A percentile compares a stretch with the other conserved stretches of the same genome.
phyloP scores from a whole-genome alignment of 2,113 vertebrate species.

The Nanger granti region DNA sequence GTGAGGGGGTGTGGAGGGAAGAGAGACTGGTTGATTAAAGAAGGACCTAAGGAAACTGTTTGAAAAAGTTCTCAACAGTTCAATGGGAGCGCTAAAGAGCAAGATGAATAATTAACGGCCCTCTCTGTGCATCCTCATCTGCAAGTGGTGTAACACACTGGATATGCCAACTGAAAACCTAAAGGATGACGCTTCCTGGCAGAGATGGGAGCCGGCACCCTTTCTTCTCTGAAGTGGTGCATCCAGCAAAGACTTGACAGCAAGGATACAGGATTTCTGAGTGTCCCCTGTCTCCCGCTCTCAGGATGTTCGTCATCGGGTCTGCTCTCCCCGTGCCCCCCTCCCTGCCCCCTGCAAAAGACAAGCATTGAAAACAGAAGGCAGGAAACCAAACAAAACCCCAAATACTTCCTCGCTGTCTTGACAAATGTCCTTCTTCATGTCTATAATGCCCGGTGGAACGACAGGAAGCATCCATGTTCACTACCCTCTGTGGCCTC shows the following conservation, averaged over 20 bases:
- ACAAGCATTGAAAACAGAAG: neutral
- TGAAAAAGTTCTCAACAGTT: neutral
- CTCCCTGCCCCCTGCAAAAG: neutral
- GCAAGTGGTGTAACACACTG: neutral
- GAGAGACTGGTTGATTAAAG: neutral
- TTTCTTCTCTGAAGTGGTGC: neutral
- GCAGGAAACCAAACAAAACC: neutral
- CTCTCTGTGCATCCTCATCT: neutral
- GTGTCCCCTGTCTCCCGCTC: neutral
- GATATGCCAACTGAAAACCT: neutral
- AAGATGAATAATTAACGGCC: neutral
- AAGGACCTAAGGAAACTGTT: slow-evolving; percentile 18
- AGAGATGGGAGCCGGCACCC: neutral
- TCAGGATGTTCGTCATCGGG: neutral
- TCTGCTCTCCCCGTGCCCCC: neutral
- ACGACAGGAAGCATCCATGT: neutral
- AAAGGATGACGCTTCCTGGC: neutral
- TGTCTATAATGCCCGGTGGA: neutral
- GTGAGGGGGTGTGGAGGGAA: neutral
- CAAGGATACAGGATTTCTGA: rapidly evolving
- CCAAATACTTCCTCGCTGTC: neutral
- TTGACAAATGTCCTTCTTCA: neutral
- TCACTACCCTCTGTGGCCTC: neutral
- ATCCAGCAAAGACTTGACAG: neutral
- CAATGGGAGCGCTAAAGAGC: neutral